Evolutionary conservation across 2,797 vertebrate genomes (phyloP).

Genomic region (Phrynocephalus guinanensis): DNA sequence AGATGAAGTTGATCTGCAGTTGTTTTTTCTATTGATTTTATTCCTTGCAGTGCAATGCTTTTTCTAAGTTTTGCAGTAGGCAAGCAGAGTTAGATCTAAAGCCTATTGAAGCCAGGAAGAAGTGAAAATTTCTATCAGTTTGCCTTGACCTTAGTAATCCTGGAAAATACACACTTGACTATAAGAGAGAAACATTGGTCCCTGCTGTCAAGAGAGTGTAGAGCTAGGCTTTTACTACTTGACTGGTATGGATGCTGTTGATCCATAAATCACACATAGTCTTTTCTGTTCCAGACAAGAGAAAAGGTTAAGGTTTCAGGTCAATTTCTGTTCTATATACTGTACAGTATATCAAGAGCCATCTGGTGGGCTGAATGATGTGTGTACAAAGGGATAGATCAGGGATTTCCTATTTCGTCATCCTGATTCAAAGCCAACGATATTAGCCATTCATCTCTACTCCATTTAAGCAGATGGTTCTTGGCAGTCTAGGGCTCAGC

Average conservation of each 20-base stretch:
- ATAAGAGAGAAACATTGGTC: slow-evolving; percentile 35
- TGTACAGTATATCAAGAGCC: neutral
- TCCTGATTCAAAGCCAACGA: no score
- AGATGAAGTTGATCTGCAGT: no score
- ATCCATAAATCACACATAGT: neutral
- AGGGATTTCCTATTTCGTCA: no score
- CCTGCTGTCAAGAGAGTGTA: slow-evolving; percentile 43
- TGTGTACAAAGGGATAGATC: accelerated
- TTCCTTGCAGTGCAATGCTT: no score
- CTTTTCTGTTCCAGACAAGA: neutral
- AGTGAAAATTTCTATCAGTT: no score
- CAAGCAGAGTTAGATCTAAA: no score
- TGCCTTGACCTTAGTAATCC: slow-evolving; percentile 6
- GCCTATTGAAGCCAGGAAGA: no score
- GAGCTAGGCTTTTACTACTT: slow-evolving; percentile 37
- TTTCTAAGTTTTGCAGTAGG: no score
- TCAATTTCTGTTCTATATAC: accelerated
- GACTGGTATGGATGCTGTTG: slow-evolving; percentile 38
- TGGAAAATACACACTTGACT: slow-evolving; percentile 19
- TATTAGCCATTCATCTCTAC: no score
- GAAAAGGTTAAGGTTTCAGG: neutral
- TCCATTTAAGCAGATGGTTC: no score
- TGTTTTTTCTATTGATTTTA: no score
- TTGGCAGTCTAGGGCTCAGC: no score
- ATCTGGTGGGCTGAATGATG: neutral